phyloP scores from a whole-genome alignment of 2,888 invertebrate genomes.

The Unio delphinus region DNA sequence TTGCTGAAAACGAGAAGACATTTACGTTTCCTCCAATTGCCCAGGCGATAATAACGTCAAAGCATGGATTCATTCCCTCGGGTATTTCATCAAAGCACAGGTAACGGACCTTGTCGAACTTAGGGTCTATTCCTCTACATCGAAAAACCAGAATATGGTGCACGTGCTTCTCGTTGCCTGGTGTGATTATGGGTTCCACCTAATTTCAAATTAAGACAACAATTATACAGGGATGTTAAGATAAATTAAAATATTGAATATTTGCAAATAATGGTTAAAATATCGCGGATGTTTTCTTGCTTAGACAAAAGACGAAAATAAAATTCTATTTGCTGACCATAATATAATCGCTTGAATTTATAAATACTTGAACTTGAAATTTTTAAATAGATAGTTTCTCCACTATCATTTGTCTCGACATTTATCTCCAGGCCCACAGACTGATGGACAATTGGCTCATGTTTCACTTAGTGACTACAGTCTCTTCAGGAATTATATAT shows the following conservation, averaged over 20 bases:
- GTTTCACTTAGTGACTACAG: too few species aligned
- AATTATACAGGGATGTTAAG: too few species aligned
- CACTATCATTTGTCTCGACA: too few species aligned
- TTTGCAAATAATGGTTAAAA: background rate
- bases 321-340: too few species aligned
- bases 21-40: conserved; percentile 35
- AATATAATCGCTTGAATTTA: too few species aligned
- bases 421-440: too few species aligned
- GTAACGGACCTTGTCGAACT: conserved; percentile 10
- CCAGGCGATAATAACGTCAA: conserved; percentile 26
- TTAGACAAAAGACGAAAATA: too few species aligned
- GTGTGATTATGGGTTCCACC: conserved; percentile 80
- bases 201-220: conserved; percentile 59
- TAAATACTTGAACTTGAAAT: too few species aligned
- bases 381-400: too few species aligned
- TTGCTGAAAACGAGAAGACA: background rate
- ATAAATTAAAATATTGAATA: conserved; percentile 7
- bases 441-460: too few species aligned
- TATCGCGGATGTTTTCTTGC: too few species aligned
- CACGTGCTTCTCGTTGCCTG: conserved; percentile 78
- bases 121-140: conserved; percentile 72
- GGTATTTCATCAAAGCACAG: conserved; percentile 18
- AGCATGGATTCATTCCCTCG: conserved; percentile 8
- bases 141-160: conserved; percentile 92
- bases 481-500: too few species aligned